Base-by-base conservation (phyloP, 1,140 invertebrate genomes). In the Mycetomoellerius zeteki region DNA sequence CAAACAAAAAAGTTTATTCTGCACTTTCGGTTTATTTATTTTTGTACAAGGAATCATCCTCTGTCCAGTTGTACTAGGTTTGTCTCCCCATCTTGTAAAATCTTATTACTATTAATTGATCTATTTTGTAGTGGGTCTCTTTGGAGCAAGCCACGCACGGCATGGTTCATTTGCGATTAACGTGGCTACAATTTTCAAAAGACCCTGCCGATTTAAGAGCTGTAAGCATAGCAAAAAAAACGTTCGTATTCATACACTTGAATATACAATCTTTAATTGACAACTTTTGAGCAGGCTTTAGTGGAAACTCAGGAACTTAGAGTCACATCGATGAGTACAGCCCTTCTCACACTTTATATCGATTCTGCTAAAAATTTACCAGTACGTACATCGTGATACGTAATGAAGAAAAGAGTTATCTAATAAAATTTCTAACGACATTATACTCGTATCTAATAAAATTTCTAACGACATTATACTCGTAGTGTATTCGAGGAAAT, bases 81-180 rank as follows among this genome's bases (percentile, higher is more conserved):
- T 43, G 1, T 37, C 33, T 33, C 7, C 6, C 8, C 37, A 43
- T 12, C 8, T 37, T 43, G 37, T 43, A 10, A 43, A 43, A 0
- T 43, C 8, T 43, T 65, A 50, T 87, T 77, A 37, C 14, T 43
- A 43, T 43, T 43, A 52, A 88, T 67, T n/a, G 1, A 77, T 85
- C 65, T 86, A 91, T 89, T 90, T 96, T 95, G 4, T 92, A 99
- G 98, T 99, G 99, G 98, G 96, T 99, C 72, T 98, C 98, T 0
- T 96, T 99, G 86, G 98, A 99, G 94, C 97, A 99, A 95, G 98
- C 98, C 4, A 99, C 99, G 95, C 98, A 98, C 93, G 99, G 99
- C 52, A 97, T 98, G 96, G 96, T 99, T 2, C 98, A 99, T 94
- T 92, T 99, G 43, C 96, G 98, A 82, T 95, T 99, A 30, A 97